phyloP scores from a whole-genome alignment of 2,797 vertebrate genomes.

The Chelonia mydas region DNA sequence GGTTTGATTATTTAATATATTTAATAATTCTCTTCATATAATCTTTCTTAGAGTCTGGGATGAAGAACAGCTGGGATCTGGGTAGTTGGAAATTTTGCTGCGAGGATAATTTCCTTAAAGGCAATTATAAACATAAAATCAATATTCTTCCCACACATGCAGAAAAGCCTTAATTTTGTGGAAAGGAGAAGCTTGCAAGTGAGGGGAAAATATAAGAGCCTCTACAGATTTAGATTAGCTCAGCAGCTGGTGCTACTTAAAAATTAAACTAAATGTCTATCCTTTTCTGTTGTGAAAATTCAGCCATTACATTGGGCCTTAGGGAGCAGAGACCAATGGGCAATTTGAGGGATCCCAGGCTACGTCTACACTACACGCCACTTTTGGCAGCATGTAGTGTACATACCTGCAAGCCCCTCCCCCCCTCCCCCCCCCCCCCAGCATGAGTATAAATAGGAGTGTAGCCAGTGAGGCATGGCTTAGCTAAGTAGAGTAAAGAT shows the following conservation, averaged over 20 bases:
- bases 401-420: too few species aligned
- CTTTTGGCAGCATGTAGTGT: too few species aligned
- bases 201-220: neutral
- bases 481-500: too few species aligned
- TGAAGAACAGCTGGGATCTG: neutral
- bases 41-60: neutral
- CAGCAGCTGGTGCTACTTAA: neutral
- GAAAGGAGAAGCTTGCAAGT: neutral
- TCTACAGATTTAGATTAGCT: neutral
- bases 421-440: too few species aligned
- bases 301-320: neutral
- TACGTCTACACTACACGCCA: too few species aligned
- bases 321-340: neutral
- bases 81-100: neutral
- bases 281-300: neutral
- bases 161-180: neutral
- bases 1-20: neutral
- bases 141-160: neutral
- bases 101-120: neutral
- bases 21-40: neutral
- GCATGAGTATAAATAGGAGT: too few species aligned
- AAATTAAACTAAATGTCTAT: neutral
- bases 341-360: neutral
- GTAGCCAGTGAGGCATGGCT: too few species aligned
- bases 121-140: neutral